A percentile compares a stretch with the other conserved stretches of the same genome.
These are phyloP conservation scores for Trissolcus brochymenae DNA, from an alignment of 2,888 invertebrate species.

Conservation along the genomic window DNA sequence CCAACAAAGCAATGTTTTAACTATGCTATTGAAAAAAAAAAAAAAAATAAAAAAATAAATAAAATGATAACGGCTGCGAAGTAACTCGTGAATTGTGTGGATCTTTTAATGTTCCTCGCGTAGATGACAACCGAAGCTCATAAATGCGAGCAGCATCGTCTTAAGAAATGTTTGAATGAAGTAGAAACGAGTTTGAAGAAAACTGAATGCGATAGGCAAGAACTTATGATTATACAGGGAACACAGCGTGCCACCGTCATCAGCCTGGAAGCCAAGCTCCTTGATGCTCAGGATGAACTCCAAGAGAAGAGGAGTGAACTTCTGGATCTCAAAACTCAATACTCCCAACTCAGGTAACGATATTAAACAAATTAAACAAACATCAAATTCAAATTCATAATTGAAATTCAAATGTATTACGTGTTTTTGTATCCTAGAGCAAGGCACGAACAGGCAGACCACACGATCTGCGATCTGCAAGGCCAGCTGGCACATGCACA, in stretches of 20 bases:
- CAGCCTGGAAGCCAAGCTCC: conserved; percentile 79
- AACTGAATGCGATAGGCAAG: conserved; percentile 79
- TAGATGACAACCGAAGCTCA: conserved; percentile 76
- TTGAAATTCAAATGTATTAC: neutral
- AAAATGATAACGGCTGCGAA: conserved; percentile 18
- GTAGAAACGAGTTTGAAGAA: conserved; percentile 77
- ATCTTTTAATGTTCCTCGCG: conserved; percentile 40
- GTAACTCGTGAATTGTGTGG: conserved; percentile 51
- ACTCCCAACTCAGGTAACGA: conserved; percentile 79
- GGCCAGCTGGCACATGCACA: conserved; percentile 82
- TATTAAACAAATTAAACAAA: neutral
- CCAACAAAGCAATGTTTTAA: neutral
- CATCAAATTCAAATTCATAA: neutral
- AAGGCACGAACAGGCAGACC: conserved; percentile 87
- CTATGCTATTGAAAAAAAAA: neutral
- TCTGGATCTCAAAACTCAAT: conserved; percentile 78
- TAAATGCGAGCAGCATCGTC: conserved; percentile 76
- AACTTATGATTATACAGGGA: conserved; percentile 78
- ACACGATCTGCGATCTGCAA: conserved; percentile 83
- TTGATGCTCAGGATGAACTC: conserved; percentile 78
- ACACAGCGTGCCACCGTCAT: conserved; percentile 78
- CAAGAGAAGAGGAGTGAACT: conserved; percentile 78
- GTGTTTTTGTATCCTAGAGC: conserved; percentile 77
- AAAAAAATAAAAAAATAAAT: conserved; percentile 1
- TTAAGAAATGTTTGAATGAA: conserved; percentile 77